Evolutionary conservation across 2,797 vertebrate species (phyloP).

Genomic region (Sebastolobus alascanus): DNA sequence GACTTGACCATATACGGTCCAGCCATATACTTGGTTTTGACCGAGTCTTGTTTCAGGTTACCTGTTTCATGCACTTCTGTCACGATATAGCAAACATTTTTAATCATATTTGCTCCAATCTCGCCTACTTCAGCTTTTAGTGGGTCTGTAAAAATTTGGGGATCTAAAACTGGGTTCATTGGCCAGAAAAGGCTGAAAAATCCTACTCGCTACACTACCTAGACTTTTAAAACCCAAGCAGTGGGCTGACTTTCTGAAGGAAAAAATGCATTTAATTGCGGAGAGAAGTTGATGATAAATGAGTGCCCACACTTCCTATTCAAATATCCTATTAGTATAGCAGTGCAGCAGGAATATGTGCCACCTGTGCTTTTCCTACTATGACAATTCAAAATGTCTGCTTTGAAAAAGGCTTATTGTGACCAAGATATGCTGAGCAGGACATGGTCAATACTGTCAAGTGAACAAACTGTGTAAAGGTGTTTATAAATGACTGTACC

Average conservation of each 20-base stretch:
- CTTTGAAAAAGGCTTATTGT: background rate
- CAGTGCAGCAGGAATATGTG: no score
- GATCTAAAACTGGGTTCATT: no score
- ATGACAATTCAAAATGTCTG: background rate
- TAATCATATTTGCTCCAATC: no score
- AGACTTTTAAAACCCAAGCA: background rate
- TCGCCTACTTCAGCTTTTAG: no score
- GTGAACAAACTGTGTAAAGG: background rate
- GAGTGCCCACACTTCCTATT: background rate
- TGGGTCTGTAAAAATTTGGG: no score
- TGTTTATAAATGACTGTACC: background rate
- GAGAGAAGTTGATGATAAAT: background rate
- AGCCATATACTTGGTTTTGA: no score
- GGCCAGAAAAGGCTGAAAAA: no score
- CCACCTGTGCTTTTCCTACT: background rate
- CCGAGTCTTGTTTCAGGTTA: no score
- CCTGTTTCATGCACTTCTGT: no score
- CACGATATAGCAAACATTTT: no score
- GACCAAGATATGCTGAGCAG: background rate
- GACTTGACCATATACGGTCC: no score
- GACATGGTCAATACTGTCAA: background rate
- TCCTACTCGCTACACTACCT: background rate
- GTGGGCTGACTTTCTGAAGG: background rate
- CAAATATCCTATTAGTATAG: background rate
- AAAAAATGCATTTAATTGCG: background rate